Conservation (phyloP, 2,888 invertebrate species). For the Alentia gelatinosa region DNA sequence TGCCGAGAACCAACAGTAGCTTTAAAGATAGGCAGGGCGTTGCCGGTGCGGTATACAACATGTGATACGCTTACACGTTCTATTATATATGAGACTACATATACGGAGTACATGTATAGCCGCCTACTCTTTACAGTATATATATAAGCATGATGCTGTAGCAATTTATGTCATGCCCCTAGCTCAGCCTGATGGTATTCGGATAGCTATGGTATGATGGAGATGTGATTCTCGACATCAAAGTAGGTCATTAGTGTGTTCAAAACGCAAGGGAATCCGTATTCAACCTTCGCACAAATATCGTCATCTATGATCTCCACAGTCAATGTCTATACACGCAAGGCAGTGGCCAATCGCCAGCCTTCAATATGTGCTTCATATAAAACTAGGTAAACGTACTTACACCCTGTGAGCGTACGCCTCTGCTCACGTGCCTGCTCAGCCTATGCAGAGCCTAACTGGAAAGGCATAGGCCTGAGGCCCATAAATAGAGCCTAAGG, state of each 20-base stretch:
- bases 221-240: conserved; percentile 2
- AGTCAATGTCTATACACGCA: background rate
- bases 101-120: conserved; percentile 12
- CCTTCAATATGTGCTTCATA: background rate
- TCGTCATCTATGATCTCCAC: conserved; percentile 16
- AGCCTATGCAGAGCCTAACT: background rate
- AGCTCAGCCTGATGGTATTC: background rate
- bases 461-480: background rate
- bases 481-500: background rate
- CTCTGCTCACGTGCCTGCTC: background rate
- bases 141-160: background rate
- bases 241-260: background rate
- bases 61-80: background rate
- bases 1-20: background rate
- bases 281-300: conserved; percentile 3
- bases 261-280: background rate
- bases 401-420: background rate
- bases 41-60: background rate
- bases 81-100: background rate
- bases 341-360: background rate
- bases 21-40: background rate
- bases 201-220: background rate
- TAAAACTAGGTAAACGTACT: background rate
- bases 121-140: background rate
- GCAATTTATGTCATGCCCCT: background rate